Percentiles rank a stretch among this genome's conserved stretches.
Evolutionary conservation across 2,797 vertebrate species (phyloP).

Genomic region (Meriones psammophilus): DNA sequence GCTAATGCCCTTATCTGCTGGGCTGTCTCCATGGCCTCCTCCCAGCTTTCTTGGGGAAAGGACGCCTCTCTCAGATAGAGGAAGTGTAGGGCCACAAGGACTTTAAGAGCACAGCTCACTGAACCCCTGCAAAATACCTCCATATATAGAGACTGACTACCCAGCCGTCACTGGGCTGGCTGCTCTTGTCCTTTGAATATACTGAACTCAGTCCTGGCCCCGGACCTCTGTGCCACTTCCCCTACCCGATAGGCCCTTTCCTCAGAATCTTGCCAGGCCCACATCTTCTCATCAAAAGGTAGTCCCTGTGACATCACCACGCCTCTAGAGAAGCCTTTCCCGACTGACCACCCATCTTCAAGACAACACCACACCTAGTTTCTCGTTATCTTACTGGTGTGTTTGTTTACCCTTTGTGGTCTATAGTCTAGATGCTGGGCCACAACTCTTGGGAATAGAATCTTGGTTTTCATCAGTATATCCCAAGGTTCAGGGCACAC

Average conservation of each 20-base stretch:
- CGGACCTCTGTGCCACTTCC: not conserved
- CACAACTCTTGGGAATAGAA: not conserved
- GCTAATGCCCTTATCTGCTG: not conserved
- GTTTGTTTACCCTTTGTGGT: not conserved
- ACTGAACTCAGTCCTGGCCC: not conserved
- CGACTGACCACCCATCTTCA: not conserved
- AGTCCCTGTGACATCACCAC: not conserved
- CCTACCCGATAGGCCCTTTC: not conserved
- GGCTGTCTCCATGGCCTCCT: not conserved
- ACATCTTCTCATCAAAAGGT: not conserved
- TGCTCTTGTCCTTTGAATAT: not conserved
- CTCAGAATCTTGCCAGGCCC: not conserved
- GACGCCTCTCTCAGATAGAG: not conserved
- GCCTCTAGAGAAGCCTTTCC: not conserved
- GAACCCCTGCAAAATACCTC: not conserved
- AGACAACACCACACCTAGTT: not conserved
- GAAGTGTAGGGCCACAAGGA: not conserved
- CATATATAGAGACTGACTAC: not conserved
- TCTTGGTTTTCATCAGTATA: slow-evolving; percentile 13
- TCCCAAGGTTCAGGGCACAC: not conserved
- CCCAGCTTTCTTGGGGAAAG: not conserved
- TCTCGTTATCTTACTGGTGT: not conserved
- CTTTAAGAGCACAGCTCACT: not conserved
- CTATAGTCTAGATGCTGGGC: not conserved
- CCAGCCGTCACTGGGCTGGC: not conserved